Base-by-base conservation (phyloP, 2,797 vertebrate genomes). In the Capromys pilorides region DNA sequence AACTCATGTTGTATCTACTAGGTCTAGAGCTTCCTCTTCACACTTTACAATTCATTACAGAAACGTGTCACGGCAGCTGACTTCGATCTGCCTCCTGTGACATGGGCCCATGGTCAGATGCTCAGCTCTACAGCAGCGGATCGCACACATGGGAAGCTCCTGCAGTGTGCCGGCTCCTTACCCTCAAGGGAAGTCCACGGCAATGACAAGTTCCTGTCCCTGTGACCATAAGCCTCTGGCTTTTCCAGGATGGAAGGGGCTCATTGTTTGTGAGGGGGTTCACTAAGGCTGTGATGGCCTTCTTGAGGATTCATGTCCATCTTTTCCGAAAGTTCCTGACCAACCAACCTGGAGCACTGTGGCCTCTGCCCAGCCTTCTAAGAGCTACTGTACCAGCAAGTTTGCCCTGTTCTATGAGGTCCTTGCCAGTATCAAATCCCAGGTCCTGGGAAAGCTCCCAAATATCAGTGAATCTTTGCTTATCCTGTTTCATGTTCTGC, bases 401-500 rank as follows among this genome's bases (percentile, higher is more conserved):
- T 41, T 57, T 81, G 6, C 3, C 22, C 26, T 66, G 80, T 66
- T 31, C 24, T n/a, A 45, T 80, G 92, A 54, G 59, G 26, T 92
- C 41, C 73, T 85, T 51, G 13, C 49, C 28, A n/a, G 8, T 59
- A 24, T 77, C 64, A 81, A 88, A 71, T 85, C 8, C 11, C 36
- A 64, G 1, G 2, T 77, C 21, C 33, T 84, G 80, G 78, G 82
- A 82, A 80, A 75, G 67, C 86, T 92, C 89, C 33, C 67, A 41
- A 73, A 57, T 62, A 39, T 31, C 51, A 86, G 64, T 57, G 45
- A 89, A 45, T 78, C 73, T 57, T 71, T 94, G 9, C 49, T 86
- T 87, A 91, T 39, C 64, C n/a, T 75, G 31, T 83, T 84, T 91
- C 49, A 26, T 4, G 6, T 22, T 86, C 88, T 94, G 84, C 57